A percentile compares a stretch with the other conserved stretches of the same genome.
Conservation (phyloP, 1,140 invertebrate species). For the Lepidurus couesii region DNA sequence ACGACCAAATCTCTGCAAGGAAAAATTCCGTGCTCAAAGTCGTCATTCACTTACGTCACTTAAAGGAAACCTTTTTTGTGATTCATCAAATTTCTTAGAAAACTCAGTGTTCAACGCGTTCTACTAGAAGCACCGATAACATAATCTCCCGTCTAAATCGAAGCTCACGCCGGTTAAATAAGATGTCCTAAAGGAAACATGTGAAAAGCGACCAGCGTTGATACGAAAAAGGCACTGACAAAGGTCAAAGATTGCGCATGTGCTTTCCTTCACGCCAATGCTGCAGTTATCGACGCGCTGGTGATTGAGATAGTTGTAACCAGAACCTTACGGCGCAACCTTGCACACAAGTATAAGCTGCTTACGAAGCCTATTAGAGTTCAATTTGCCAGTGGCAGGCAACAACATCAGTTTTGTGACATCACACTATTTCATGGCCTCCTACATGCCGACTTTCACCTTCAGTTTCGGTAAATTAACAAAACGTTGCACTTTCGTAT, state of each 20-base stretch:
- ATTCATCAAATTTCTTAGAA: too few relatives aligned
- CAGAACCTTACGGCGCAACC: neutral
- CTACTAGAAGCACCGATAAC: too few relatives aligned
- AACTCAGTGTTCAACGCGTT: too few relatives aligned
- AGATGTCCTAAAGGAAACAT: neutral
- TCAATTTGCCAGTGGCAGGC: neutral
- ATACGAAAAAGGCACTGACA: neutral
- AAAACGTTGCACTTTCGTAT: too few relatives aligned
- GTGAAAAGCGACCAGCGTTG: neutral
- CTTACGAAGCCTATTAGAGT: neutral
- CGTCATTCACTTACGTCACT: too few relatives aligned
- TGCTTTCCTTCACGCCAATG: conserved; percentile 21
- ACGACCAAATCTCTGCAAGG: too few relatives aligned
- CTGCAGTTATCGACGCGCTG: conserved; percentile 16
- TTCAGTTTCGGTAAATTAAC: too few relatives aligned
- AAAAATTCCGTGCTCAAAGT: too few relatives aligned
- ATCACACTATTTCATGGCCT: neutral
- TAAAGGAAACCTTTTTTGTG: too few relatives aligned
- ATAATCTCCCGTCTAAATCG: too few relatives aligned
- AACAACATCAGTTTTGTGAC: neutral
- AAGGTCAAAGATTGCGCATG: conserved; percentile 1
- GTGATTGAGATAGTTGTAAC: conserved; percentile 2
- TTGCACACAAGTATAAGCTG: neutral
- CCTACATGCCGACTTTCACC: too few relatives aligned
- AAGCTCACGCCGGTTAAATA: neutral